Base-by-base conservation (phyloP, 2,113 vertebrate species). In the Syrmaticus mikado region DNA sequence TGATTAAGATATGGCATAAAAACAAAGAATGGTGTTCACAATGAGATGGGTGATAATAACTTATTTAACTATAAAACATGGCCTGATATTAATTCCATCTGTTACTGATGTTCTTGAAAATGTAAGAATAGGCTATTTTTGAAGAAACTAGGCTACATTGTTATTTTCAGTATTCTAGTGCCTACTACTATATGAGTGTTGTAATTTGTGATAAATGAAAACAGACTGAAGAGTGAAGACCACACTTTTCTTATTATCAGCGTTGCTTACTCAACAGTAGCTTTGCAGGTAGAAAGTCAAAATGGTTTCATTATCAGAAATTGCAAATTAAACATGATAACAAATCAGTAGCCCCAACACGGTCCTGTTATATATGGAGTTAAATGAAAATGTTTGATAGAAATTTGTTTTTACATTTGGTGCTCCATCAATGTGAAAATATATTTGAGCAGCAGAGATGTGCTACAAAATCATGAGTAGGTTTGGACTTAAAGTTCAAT, bases 151-250 rank as follows among this genome's bases (percentile, higher is more conserved):
- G 78, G 77, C 21, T 62, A 57, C 28, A 8, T 48, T 83, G 55
- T 91, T 92, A 52, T 89, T 93, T 92, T 87, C 85, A 83, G 65
- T 80, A 32, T 48, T 57, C 22, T 58, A 61, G 15, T 30, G 58
- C 6, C 57, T 78, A 46, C 57, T 78, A 41, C 73, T 55, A 19
- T 20, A 11, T 41, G 53, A 66, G 8, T 64, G 34, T 52, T 41
- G 86, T 81, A 34, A 60, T 86, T 91, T 95, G 46, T 91, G 74
- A 72, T 75, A 74, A 18, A 24, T 87, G 28, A 53, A 81, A 90
- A 60, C 38, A 72, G 27, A 43, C 10, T 75, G 38, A 92, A 68
- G 46, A 30, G 12, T 18, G 43, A 75, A 36, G 11, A 28, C 0
- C 0, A 45, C 43, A 6, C 53, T 67, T 93, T 77, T 92, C 45